A percentile compares a stretch with the other conserved stretches of the same genome.
phyloP scores from a whole-genome alignment of 2,888 invertebrate genomes.

The Oxytorus armatus region DNA sequence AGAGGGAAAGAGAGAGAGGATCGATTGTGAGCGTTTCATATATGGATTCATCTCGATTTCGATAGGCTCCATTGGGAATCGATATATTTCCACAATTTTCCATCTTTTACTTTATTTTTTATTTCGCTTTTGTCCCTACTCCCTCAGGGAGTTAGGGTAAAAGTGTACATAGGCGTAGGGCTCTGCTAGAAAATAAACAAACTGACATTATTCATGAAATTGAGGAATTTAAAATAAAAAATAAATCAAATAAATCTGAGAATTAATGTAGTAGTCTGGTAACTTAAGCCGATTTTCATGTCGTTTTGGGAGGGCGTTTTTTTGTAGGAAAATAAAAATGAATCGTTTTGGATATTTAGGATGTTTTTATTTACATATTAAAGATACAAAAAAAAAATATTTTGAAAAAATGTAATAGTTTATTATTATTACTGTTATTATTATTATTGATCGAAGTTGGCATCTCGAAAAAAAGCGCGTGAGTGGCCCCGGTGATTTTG shows the following conservation, averaged over 20 bases:
- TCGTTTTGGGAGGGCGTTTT: too few species aligned
- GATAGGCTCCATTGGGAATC: slow-evolving; percentile 67
- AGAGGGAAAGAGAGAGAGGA: slow-evolving; percentile 37
- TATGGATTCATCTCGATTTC: slow-evolving; percentile 68
- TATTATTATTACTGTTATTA: too few species aligned
- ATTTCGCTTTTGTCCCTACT: slow-evolving; percentile 27
- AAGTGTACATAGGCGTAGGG: slow-evolving; percentile 23
- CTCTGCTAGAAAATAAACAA: not conserved
- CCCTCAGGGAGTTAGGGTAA: not conserved
- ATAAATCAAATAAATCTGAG: not conserved
- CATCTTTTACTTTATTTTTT: slow-evolving; percentile 48
- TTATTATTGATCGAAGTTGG: too few species aligned
- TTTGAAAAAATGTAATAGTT: too few species aligned
- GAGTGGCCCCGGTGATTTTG: too few species aligned
- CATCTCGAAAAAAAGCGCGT: too few species aligned
- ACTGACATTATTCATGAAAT: not conserved
- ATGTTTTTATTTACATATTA: too few species aligned
- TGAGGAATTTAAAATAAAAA: not conserved
- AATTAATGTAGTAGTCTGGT: not conserved
- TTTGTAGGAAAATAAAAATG: too few species aligned
- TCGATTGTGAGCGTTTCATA: slow-evolving; percentile 58
- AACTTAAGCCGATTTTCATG: too few species aligned
- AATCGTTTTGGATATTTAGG: too few species aligned
- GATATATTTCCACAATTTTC: slow-evolving; percentile 64
- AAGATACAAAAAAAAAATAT: too few species aligned